Evolutionary conservation across 2,797 vertebrate species (phyloP).

Genomic region (Sebastes matsubarae): DNA sequence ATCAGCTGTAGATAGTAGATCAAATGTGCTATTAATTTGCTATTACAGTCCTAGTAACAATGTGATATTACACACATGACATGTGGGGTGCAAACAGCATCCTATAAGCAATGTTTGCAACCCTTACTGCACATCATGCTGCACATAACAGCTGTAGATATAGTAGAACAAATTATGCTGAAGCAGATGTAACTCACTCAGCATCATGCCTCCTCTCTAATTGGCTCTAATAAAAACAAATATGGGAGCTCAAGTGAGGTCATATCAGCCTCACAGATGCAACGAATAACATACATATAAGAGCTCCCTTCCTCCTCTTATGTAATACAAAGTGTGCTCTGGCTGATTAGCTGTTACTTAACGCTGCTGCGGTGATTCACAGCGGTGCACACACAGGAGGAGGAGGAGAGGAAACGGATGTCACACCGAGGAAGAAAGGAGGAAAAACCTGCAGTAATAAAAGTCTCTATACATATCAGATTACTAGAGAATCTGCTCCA

Average conservation of each 20-base stretch:
- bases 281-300: neutral
- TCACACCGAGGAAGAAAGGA: neutral
- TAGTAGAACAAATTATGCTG: no score
- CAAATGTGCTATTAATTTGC: no score
- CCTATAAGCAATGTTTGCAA: neutral
- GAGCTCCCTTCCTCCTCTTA: slow-evolving; percentile 23
- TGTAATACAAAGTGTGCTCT: slow-evolving; percentile 45
- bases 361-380: slow-evolving; percentile 28
- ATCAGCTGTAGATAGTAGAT: no score
- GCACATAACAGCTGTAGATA: neutral
- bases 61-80: neutral
- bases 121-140: neutral
- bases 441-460: neutral
- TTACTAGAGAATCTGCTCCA: neutral
- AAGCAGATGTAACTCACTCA: neutral
- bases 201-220: neutral
- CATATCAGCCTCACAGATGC: neutral
- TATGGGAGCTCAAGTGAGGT: neutral
- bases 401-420: slow-evolving; percentile 33
- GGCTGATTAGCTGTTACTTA: slow-evolving; percentile 61
- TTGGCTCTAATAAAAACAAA: neutral
- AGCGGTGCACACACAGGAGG: neutral
- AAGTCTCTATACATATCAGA: neutral
- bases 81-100: neutral
- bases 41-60: no score